Evolutionary conservation across 2,113 vertebrate species (phyloP), one percentile per base, ranked within the genome.

Genomic region (Tragelaphus imberbis): DNA sequence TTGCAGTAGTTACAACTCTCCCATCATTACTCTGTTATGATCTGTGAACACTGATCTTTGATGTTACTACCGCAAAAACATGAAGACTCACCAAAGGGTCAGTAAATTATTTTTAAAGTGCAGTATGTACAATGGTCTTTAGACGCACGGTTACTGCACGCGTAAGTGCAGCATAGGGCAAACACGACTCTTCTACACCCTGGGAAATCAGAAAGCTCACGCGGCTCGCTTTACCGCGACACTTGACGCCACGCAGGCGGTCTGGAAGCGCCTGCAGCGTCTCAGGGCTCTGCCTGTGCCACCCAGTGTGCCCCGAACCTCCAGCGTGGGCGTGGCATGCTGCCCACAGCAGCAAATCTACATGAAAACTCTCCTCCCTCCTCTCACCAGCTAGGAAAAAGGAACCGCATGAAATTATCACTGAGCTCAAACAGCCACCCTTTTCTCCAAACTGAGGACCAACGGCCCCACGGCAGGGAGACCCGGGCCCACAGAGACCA

Each of bases 211-310:
- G 30, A 4, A 2, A 5, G 49, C 14, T 13, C 51, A 7, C 6
- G 6, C 2, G 10, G 12, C 33, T 82, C 51, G 2, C 80, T 8
- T 0, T 1, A 4, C 51, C 1, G 19, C 11, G 2, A 23, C 0
- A 23, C 3, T 2, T 2, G 17, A 2, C 0, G 7, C 13, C 6
- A 1, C 0, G 0, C 33, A 14, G 4, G 53, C 0, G 21, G 53
- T 27, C 21, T 36, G n/a, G 2, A 25, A 56, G 30, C 2, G 2
- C n/a, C 81, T 5, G 0, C 17, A 5, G 80, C 1, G 6, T 36
- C 51, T 36, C 6, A 1, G 3, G 11, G 51, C 12, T 55, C 30
- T 21, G 17, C 51, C 6, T 15, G 33, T 1, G n/a, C 61, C 5
- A 0, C n/a, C 0, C 30, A 15, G 36, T 0, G 1, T 10, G 33